A percentile compares a stretch with the other conserved stretches of the same genome.
Conservation (phyloP, 2,113 vertebrate species). For the Microcebus ravelobensis region DNA sequence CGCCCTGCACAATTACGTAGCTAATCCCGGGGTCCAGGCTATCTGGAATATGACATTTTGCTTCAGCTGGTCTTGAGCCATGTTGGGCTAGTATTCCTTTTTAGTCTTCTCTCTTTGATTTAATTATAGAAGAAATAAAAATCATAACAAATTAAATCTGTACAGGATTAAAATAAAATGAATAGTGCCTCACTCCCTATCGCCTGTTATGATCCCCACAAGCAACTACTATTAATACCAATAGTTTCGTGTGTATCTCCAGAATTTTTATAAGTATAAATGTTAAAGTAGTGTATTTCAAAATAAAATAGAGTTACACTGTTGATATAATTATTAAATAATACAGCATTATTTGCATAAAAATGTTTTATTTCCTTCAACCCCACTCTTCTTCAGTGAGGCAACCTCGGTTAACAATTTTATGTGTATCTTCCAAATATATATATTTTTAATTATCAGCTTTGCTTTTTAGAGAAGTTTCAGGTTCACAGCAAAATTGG, state of each 20-base stretch:
- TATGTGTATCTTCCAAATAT: not conserved
- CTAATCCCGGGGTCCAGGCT: not conserved
- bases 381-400: not conserved
- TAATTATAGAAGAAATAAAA: constrained; percentile 40
- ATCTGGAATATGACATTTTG: not conserved
- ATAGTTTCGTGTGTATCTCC: not conserved
- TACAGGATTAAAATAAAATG: constrained; percentile 14
- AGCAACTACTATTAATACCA: not conserved
- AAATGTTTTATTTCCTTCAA: not conserved
- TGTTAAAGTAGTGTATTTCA: not conserved
- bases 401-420: not conserved
- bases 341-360: not conserved
- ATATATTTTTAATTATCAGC: not conserved
- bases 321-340: not conserved
- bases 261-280: not conserved
- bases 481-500: not conserved
- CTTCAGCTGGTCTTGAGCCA: not conserved
- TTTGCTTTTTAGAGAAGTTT: constrained; percentile 3
- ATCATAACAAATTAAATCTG: constrained; percentile 5
- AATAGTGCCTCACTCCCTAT: not conserved
- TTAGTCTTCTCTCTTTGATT: not conserved
- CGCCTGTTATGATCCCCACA: not conserved
- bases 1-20: not conserved
- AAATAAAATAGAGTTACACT: constrained; percentile 11
- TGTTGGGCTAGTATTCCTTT: not conserved